Percentiles rank a stretch among this genome's conserved stretches.
These are phyloP conservation scores for Aphidius ervi DNA, from an alignment of 1,140 invertebrate species.

Conservation along the genomic window DNA sequence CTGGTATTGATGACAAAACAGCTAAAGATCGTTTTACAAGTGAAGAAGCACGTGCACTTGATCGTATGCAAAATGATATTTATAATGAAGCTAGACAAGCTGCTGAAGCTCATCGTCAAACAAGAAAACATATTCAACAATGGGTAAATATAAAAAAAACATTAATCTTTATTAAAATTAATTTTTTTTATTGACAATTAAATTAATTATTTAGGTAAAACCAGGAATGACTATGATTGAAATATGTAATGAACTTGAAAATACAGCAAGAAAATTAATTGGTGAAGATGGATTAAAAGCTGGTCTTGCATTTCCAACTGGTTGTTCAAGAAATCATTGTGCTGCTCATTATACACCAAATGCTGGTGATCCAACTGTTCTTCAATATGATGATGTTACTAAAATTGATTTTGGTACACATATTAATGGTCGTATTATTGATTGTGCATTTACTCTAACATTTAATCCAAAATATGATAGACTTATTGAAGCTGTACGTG, in stretches of 20 bases:
- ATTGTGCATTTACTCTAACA: constrained; percentile 96
- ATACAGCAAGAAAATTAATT: constrained; percentile 85
- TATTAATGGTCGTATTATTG: constrained; percentile 97
- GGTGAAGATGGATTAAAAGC: constrained; percentile 93
- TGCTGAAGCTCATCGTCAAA: constrained; percentile 94
- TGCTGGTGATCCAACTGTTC: constrained; percentile 91
- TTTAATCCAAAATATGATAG: constrained; percentile 98
- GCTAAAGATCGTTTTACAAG: constrained; percentile 83
- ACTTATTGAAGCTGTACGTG: constrained; percentile 90
- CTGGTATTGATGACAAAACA: constrained; percentile 71
- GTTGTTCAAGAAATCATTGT: constrained; percentile 97
- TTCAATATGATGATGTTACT: constrained; percentile 95
- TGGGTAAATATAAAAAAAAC: constrained; percentile 32
- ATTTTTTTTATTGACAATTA: not conserved
- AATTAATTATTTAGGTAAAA: constrained; percentile 65
- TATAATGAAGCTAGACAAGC: constrained; percentile 94
- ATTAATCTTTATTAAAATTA: not conserved
- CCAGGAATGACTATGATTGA: constrained; percentile 99
- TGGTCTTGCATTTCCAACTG: constrained; percentile 97
- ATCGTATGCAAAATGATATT: constrained; percentile 79
- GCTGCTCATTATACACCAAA: constrained; percentile 99
- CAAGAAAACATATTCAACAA: constrained; percentile 50
- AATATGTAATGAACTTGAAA: constrained; percentile 96
- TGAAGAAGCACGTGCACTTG: constrained; percentile 85
- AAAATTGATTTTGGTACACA: constrained; percentile 99